Conservation (phyloP, 2,797 vertebrate species). For the Neosilurus mollespiculum region DNA sequence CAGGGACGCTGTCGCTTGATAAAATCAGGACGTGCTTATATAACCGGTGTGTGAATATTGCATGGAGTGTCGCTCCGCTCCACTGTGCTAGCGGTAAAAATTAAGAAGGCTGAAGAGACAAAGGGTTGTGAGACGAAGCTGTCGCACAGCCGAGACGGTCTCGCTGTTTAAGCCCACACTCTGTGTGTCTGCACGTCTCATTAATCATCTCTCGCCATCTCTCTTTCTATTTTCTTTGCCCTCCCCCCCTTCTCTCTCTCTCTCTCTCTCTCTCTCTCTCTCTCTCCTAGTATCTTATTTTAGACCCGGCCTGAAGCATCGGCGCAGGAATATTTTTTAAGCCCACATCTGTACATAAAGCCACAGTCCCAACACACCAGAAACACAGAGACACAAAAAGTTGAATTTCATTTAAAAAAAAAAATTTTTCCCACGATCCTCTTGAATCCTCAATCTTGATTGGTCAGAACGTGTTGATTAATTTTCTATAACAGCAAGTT, state of each 20-base stretch:
- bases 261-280: background rate
- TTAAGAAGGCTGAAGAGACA: conserved; percentile 14
- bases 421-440: too few relatives aligned
- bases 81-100: background rate
- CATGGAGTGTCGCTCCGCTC: background rate
- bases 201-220: conserved; percentile 28
- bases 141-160: background rate
- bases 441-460: background rate
- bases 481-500: background rate
- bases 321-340: background rate
- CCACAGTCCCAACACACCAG: background rate
- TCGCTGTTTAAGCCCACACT: conserved; percentile 18
- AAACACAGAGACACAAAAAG: background rate
- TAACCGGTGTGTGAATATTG: conserved; percentile 24
- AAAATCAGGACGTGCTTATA: conserved; percentile 22
- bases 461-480: too few relatives aligned
- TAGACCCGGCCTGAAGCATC: conserved; percentile 14
- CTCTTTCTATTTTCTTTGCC: background rate
- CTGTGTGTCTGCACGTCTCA: conserved; percentile 9
- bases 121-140: conserved; percentile 13
- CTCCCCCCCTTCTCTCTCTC: background rate
- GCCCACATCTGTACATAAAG: conserved; percentile 4
- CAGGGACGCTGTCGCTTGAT: conserved; percentile 3
- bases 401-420: background rate
- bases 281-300: background rate